phyloP scores from a whole-genome alignment of 2,797 vertebrate genomes.

The Paramormyrops hopkinsi region DNA sequence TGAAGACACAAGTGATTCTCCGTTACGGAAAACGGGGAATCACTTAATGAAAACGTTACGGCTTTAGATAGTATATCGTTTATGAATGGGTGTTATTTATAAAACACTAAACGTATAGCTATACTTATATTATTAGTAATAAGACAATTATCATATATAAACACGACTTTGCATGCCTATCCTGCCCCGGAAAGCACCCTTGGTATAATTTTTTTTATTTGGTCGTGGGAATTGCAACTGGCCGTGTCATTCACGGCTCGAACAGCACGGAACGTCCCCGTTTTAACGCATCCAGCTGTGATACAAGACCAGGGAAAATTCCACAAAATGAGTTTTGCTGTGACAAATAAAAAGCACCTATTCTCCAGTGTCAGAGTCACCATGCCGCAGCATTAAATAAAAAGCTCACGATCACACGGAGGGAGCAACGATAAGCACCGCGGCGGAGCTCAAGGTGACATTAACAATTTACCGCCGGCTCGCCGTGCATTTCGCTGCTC shows the following conservation, averaged over 20 bases:
- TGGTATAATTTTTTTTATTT: not conserved
- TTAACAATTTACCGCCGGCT: slow-evolving; percentile 42
- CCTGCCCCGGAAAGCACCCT: not conserved
- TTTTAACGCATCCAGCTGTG: not conserved
- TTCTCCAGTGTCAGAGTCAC: not conserved
- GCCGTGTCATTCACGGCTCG: not conserved
- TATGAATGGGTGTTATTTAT: not conserved
- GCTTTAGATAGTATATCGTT: not conserved
- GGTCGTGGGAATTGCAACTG: not conserved
- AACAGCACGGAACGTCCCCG: not conserved
- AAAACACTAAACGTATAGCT: not conserved
- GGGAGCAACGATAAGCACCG: not conserved
- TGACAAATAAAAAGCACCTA: not conserved
- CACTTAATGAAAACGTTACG: no score
- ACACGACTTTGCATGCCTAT: not conserved
- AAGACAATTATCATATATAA: not conserved
- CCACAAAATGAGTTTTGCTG: not conserved
- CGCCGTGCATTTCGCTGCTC: not conserved
- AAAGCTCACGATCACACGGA: not conserved
- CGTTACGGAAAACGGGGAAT: not conserved
- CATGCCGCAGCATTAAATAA: not conserved
- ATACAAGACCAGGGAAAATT: not conserved
- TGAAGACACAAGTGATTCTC: not conserved
- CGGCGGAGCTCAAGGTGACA: slow-evolving; percentile 63
- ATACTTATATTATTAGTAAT: not conserved